Percentiles rank a stretch among this genome's conserved stretches.
These are phyloP conservation scores for Accipiter cooperii DNA, from an alignment of 2,113 vertebrate species.

Conservation along the genomic window DNA sequence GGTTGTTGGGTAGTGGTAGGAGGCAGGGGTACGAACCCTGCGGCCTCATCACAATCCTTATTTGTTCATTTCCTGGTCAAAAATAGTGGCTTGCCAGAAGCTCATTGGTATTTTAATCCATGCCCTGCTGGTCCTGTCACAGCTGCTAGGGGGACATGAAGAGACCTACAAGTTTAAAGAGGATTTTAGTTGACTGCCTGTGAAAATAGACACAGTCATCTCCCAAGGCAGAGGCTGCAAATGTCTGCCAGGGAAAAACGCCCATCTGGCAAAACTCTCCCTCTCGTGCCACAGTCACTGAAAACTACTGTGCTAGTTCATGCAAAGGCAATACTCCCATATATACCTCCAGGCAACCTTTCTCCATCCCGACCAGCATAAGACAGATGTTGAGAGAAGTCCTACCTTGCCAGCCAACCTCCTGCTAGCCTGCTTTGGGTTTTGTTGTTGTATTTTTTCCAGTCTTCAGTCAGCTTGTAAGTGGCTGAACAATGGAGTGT, in stretches of 20 bases:
- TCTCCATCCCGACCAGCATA: not conserved
- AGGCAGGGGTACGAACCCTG: not conserved
- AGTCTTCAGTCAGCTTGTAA: not conserved
- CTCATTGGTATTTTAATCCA: not conserved
- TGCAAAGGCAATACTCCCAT: not conserved
- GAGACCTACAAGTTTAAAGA: constrained; percentile 33
- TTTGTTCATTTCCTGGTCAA: not conserved
- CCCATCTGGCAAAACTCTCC: constrained; percentile 21
- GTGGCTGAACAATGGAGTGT: not conserved
- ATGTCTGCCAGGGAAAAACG: constrained; percentile 18
- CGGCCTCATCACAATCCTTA: not conserved
- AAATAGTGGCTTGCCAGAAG: not conserved
- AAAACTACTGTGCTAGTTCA: constrained; percentile 22
- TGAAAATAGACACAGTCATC: constrained; percentile 24
- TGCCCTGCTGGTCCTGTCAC: not conserved
- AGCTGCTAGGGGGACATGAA: not conserved
- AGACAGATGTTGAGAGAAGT: constrained; percentile 35
- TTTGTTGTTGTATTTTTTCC: not conserved
- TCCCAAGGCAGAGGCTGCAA: constrained; percentile 29
- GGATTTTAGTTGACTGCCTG: constrained; percentile 42
- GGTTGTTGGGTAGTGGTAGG: not conserved
- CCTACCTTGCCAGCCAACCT: not conserved
- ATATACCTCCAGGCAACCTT: not conserved
- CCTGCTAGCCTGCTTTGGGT: not conserved
- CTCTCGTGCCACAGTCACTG: not conserved